Percentiles rank a stretch among this genome's conserved stretches.
phyloP scores from a whole-genome alignment of 2,113 vertebrate genomes.

The Peromyscus leucopus region DNA sequence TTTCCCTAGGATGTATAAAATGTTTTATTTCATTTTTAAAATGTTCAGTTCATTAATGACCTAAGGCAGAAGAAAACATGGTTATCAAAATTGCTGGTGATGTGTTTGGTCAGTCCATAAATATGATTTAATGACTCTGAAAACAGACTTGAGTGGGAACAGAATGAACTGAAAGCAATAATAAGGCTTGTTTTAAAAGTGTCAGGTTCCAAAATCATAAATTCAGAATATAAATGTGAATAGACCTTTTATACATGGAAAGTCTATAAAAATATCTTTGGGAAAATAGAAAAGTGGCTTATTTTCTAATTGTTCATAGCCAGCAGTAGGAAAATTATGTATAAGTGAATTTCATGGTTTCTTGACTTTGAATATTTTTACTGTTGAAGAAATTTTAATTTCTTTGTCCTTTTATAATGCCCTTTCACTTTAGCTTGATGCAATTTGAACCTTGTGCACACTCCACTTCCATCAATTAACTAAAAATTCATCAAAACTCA shows the following conservation, averaged over 20 bases:
- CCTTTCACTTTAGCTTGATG: conserved; percentile 59
- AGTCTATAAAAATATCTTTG: conserved; percentile 68
- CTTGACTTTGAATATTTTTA: conserved; percentile 62
- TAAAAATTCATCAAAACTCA: conserved; percentile 14
- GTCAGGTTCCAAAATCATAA: conserved; percentile 64
- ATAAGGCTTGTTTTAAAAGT: conserved; percentile 68
- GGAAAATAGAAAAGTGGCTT: conserved; percentile 34
- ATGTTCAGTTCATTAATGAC: conserved; percentile 71
- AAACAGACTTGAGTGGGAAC: conserved; percentile 53
- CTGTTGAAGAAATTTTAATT: conserved; percentile 62
- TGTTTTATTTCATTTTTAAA: conserved; percentile 73
- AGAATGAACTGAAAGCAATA: conserved; percentile 31
- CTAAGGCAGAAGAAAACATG: conserved; percentile 66
- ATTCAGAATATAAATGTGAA: conserved; percentile 60
- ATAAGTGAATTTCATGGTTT: conserved; percentile 69
- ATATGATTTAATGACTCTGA: conserved; percentile 75
- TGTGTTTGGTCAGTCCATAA: conserved; percentile 70
- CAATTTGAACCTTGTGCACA: background rate
- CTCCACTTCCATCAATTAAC: conserved; percentile 51
- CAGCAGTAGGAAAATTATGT: conserved; percentile 65
- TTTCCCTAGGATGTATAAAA: conserved; percentile 24
- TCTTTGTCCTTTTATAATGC: conserved; percentile 62
- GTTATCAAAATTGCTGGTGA: conserved; percentile 71
- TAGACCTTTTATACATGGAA: conserved; percentile 47
- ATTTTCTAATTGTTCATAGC: conserved; percentile 71